phyloP scores from a whole-genome alignment of 2,888 invertebrate genomes.

The Netelia inedita region DNA sequence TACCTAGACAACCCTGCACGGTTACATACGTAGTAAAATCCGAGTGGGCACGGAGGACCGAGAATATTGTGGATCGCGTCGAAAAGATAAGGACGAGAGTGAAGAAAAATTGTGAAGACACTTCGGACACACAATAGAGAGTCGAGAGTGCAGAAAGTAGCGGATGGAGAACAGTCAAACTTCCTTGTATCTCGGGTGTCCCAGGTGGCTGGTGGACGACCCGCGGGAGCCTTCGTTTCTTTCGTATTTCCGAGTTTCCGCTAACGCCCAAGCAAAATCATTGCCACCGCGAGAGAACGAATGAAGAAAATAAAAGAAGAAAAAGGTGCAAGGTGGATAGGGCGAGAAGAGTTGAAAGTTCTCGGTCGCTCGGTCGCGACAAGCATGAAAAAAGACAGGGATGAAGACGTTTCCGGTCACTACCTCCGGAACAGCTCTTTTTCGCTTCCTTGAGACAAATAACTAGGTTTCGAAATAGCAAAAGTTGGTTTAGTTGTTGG shows the following conservation, averaged over 20 bases:
- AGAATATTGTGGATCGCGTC: conserved; percentile 30
- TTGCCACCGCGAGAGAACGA: conserved; percentile 24
- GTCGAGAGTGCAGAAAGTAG: conserved; percentile 1
- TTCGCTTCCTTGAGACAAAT: conserved; percentile 12
- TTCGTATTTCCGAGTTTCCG: conserved; percentile 53
- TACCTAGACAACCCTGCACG: conserved; percentile 40
- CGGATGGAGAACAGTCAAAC: conserved; percentile 30
- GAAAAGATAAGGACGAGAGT: conserved; percentile 32
- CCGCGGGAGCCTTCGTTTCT: conserved; percentile 7
- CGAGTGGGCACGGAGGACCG: conserved; percentile 18
- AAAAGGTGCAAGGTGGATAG: conserved; percentile 17
- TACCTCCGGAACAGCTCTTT: conserved; percentile 18
- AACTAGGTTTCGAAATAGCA: conserved; percentile 47
- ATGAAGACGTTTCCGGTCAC: conserved; percentile 39
- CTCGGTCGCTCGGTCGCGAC: conserved; percentile 49
- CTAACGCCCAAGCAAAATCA: conserved; percentile 38
- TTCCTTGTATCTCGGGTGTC: conserved; percentile 42
- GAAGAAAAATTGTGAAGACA: neutral
- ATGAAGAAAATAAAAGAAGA: conserved; percentile 13
- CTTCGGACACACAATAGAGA: neutral
- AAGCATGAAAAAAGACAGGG: conserved; percentile 34
- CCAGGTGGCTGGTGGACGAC: conserved; percentile 15
- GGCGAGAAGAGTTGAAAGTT: conserved; percentile 32
- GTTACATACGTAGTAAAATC: conserved; percentile 8
- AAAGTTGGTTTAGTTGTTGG: conserved; percentile 53